Conservation (phyloP, 2,797 vertebrate genomes). For the Tolypeutes matacus region DNA sequence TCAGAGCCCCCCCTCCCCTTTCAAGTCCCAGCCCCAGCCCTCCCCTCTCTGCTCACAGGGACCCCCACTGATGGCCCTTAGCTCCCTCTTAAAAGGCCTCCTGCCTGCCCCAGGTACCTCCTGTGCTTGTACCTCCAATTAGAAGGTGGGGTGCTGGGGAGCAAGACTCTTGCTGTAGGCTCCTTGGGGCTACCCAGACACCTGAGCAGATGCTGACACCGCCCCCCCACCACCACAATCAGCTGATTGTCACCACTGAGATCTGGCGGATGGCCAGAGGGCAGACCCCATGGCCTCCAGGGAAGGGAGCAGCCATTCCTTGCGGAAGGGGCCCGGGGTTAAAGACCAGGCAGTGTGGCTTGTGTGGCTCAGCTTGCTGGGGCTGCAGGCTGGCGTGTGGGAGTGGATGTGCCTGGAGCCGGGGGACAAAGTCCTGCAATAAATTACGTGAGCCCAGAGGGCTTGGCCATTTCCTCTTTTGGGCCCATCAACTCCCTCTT, state of each 20-base stretch:
- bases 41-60: neutral
- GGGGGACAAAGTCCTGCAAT: slow-evolving; percentile 89
- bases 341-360: slow-evolving; percentile 68
- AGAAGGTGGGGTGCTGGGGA: neutral
- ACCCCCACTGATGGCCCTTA: neutral
- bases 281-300: neutral
- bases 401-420: slow-evolving; percentile 78
- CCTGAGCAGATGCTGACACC: neutral
- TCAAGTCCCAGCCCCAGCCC: neutral
- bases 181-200: neutral
- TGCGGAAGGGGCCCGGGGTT: slow-evolving; percentile 25
- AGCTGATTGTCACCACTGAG: neutral
- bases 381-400: slow-evolving; percentile 64
- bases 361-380: slow-evolving; percentile 34
- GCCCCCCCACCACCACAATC: neutral
- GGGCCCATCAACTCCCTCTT: slow-evolving; percentile 46
- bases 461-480: slow-evolving; percentile 83
- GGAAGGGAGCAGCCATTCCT: neutral
- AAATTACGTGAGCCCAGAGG: slow-evolving; percentile 82
- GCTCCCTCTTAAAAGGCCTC: neutral
- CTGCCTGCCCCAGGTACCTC: neutral
- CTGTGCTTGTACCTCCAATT: neutral
- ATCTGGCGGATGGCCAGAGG: neutral
- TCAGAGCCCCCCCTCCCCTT: neutral
- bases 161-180: neutral